A percentile compares a stretch with the other conserved stretches of the same genome.
phyloP scores from a whole-genome alignment of 2,888 invertebrate genomes.

The Drosophila mulleri region DNA sequence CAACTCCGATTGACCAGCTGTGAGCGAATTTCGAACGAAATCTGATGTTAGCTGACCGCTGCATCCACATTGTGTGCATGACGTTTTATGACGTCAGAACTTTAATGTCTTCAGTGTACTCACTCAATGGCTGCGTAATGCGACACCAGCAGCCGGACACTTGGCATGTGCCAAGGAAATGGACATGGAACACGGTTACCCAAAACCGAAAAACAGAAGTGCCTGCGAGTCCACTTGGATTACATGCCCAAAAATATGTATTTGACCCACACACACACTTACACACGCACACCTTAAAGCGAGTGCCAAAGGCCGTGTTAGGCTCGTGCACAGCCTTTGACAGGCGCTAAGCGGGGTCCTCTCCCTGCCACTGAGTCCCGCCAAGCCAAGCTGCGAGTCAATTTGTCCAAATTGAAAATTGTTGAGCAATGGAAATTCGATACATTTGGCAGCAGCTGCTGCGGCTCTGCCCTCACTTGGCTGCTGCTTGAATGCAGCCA shows the following conservation, averaged over 20 bases:
- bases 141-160: slow-evolving; percentile 55
- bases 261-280: slow-evolving; percentile 37
- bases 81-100: slow-evolving; percentile 57
- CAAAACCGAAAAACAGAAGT: slow-evolving; percentile 72
- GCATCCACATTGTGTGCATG: slow-evolving; percentile 34
- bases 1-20: slow-evolving; percentile 62
- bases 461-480: slow-evolving; percentile 18
- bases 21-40: slow-evolving; percentile 29
- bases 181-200: slow-evolving; percentile 52
- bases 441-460: slow-evolving; percentile 40
- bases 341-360: slow-evolving; percentile 35
- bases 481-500: slow-evolving; percentile 44
- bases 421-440: slow-evolving; percentile 65
- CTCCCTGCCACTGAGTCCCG: slow-evolving; percentile 33
- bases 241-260: slow-evolving; percentile 61
- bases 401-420: slow-evolving; percentile 72
- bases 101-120: slow-evolving; percentile 61
- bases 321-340: slow-evolving; percentile 64
- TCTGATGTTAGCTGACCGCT: slow-evolving; percentile 23
- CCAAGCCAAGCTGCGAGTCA: slow-evolving; percentile 65
- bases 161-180: slow-evolving; percentile 79
- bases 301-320: slow-evolving; percentile 75
- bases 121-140: slow-evolving; percentile 46
- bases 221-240: slow-evolving; percentile 72
- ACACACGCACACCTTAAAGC: slow-evolving; percentile 26